A percentile compares a stretch with the other conserved stretches of the same genome.
Conservation (phyloP, 2,888 invertebrate genomes). For the Tenthredo livida region DNA sequence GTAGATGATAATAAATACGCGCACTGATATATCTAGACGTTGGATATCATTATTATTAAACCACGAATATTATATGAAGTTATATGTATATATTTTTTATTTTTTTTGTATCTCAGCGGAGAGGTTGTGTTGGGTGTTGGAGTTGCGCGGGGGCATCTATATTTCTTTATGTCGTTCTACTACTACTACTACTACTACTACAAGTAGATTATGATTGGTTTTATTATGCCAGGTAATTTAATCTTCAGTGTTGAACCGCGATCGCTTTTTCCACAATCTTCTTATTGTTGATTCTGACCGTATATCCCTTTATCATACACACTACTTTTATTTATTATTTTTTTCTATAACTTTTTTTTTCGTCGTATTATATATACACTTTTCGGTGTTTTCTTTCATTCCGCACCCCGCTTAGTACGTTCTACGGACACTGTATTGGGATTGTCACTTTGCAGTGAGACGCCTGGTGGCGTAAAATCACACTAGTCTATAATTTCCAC, state of each 20-base stretch:
- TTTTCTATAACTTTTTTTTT: background rate
- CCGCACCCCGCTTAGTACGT: background rate
- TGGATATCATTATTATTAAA: too few species aligned
- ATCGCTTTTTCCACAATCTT: conserved; percentile 8
- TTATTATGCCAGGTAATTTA: background rate
- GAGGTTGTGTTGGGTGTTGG: conserved; percentile 49
- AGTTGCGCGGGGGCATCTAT: conserved; percentile 42
- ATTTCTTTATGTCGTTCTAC: conserved; percentile 3
- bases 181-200: too few species aligned
- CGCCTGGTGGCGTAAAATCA: too few species aligned
- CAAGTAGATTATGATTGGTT: background rate
- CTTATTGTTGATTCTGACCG: background rate
- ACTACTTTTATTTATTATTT: background rate
- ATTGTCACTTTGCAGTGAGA: too few species aligned
- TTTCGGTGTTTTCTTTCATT: background rate
- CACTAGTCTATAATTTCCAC: too few species aligned
- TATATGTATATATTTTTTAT: background rate
- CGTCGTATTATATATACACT: background rate
- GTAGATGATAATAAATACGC: background rate
- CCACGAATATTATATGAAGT: background rate
- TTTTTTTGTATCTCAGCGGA: background rate
- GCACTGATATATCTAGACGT: background rate
- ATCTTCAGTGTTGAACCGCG: conserved; percentile 20
- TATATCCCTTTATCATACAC: background rate
- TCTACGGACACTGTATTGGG: too few species aligned